Evolutionary conservation across 2,888 invertebrate genomes (phyloP), one percentile per base, ranked within the genome.

Genomic region (Coronaproctus castanopsis): DNA sequence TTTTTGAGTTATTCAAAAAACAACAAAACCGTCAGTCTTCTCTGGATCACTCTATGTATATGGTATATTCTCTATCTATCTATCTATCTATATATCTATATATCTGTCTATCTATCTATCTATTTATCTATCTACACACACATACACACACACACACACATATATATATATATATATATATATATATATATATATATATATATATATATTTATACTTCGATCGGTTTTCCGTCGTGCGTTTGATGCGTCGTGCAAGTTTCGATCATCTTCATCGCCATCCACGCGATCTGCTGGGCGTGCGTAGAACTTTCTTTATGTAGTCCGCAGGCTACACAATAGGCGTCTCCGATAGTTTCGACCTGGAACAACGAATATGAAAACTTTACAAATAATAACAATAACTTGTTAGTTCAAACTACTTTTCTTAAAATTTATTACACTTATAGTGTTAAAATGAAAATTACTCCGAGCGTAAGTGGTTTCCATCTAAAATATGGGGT

Each of bases 291-390:
- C 65, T 89, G 87, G 21, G 93, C 92, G 70, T 95, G 93, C 59
- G 87, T 89, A 50, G 79, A 78, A 56, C 87, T 89, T 67, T 81
- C 81, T 64, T 85, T 82, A 71, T 93, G 93, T 5, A 95, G 75
- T 0, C 93, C 93, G 59, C 91, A 91, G 0, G 93, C 93, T 3
- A 93, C 93, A 69, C 93, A 93, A 68, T 95, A 95, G 0, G 93
- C 93, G 70, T 95, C 93, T 0, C 93, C 93, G 67, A 95, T 95
- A 3, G 93, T 95, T 73, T 95, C 95, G 66, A 93, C 88, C 90
- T 89, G 70, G 52, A 63, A 61, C n/a, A 10, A 36, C n/a, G 10
- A 36, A n/a, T n/a, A n/a, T n/a, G n/a, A n/a, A n/a, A n/a, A n/a
- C n/a, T n/a, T n/a, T n/a, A n/a, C n/a, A n/a, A n/a, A n/a, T n/a